phyloP scores from a whole-genome alignment of 2,113 vertebrate species.

The Symphodus melops region DNA sequence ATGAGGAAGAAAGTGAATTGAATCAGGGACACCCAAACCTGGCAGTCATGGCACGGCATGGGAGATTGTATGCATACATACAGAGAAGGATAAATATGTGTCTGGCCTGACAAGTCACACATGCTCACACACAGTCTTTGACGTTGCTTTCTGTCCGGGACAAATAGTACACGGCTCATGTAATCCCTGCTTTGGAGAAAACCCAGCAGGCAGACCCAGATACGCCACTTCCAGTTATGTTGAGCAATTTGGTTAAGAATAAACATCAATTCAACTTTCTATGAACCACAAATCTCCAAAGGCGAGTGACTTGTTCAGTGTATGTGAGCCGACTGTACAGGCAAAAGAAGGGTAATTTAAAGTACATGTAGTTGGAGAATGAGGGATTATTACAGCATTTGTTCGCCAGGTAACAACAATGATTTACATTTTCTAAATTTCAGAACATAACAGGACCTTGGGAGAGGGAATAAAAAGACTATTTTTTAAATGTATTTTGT shows the following conservation, averaged over 20 bases:
- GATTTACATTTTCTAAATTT: constrained; percentile 31
- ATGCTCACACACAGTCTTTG: constrained; percentile 46
- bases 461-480: constrained; percentile 20
- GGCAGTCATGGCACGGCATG: constrained; percentile 29
- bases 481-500: neutral
- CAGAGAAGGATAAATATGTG: constrained; percentile 49
- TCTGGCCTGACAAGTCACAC: constrained; percentile 56
- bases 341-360: constrained; percentile 46
- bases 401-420: constrained; percentile 30
- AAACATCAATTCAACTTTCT: constrained; percentile 71
- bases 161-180: constrained; percentile 55
- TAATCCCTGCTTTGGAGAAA: constrained; percentile 62
- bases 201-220: constrained; percentile 64
- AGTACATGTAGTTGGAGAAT: constrained; percentile 29
- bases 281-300: constrained; percentile 61
- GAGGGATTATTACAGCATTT: neutral
- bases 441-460: constrained; percentile 40
- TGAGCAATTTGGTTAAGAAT: constrained; percentile 65
- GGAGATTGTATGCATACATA: constrained; percentile 22
- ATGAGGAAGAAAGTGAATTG: constrained; percentile 60
- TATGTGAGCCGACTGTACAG: constrained; percentile 30
- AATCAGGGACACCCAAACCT: constrained; percentile 62
- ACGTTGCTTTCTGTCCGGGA: constrained; percentile 49
- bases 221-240: constrained; percentile 61
- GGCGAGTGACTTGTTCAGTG: constrained; percentile 56